A percentile compares a stretch with the other conserved stretches of the same genome.
Conservation (phyloP, 2,888 invertebrate genomes). For the Trachelus iudaicus region DNA sequence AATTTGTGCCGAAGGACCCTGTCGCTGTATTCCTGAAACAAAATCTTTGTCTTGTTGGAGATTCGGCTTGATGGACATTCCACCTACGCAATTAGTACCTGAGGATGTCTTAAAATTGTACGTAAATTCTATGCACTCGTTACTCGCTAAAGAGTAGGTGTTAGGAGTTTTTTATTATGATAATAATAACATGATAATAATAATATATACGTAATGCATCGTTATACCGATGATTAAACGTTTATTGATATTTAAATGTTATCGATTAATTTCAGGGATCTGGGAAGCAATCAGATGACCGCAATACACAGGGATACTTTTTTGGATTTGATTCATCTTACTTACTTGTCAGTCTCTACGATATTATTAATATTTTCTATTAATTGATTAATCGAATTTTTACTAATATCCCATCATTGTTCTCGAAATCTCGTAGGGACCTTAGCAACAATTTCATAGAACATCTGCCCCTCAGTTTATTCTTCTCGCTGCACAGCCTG, state of each 20-base stretch:
- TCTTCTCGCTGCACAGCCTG: conserved; percentile 52
- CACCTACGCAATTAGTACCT: conserved; percentile 73
- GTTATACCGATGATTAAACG: no score
- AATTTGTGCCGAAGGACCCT: conserved; percentile 73
- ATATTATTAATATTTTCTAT: not conserved
- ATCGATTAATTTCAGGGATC: conserved; percentile 71
- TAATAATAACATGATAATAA: no score
- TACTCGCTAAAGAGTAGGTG: no score
- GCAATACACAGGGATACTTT: conserved; percentile 79
- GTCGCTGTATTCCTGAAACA: conserved; percentile 74
- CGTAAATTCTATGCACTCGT: conserved; percentile 40
- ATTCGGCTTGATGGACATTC: conserved; percentile 71
- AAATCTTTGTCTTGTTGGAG: conserved; percentile 78
- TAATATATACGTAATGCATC: no score
- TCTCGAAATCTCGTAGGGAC: conserved; percentile 47
- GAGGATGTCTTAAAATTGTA: conserved; percentile 75
- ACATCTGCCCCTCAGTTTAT: conserved; percentile 55
- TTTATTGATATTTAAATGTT: not conserved
- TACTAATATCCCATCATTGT: not conserved
- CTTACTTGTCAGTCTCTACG: conserved; percentile 63
- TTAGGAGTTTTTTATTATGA: no score
- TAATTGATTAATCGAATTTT: not conserved
- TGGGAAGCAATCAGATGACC: conserved; percentile 76
- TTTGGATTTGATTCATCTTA: conserved; percentile 72
- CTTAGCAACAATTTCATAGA: conserved; percentile 56